Conservation (phyloP, 2,888 invertebrate species). For the Rhimphoctona megacephalus region DNA sequence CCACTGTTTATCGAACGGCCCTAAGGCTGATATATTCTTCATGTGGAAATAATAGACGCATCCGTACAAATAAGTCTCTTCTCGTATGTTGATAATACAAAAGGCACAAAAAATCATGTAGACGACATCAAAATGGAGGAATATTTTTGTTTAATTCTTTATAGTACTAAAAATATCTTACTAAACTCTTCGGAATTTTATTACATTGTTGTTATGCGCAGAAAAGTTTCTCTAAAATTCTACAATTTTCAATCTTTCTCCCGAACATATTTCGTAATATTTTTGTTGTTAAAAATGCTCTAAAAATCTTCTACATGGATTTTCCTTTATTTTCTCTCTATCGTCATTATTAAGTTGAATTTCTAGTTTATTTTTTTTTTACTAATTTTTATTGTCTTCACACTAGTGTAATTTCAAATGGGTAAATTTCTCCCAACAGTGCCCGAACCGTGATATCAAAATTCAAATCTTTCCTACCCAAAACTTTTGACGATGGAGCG, state of each 20-base stretch:
- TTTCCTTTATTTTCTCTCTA: not conserved
- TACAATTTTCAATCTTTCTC: too few species aligned
- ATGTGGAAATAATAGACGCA: slow-evolving; percentile 8
- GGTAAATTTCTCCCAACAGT: too few species aligned
- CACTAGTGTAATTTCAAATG: not conserved
- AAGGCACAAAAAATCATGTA: not conserved
- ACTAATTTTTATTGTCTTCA: not conserved
- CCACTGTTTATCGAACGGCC: slow-evolving; percentile 55
- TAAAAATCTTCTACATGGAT: not conserved
- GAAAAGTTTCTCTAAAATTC: too few species aligned
- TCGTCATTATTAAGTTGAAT: not conserved
- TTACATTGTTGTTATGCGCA: not conserved
- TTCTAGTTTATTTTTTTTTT: not conserved
- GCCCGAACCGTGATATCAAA: not conserved
- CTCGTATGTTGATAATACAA: not conserved
- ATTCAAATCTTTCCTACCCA: not conserved
- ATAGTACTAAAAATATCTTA: not conserved
- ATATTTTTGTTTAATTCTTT: not conserved
- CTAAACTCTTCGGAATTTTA: not conserved
- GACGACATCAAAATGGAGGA: not conserved
- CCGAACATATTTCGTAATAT: too few species aligned
- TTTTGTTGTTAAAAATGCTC: not conserved
- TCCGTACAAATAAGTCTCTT: not conserved
- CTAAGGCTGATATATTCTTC: slow-evolving; percentile 21
- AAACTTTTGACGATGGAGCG: not conserved